Base-by-base conservation (phyloP, 2,888 invertebrate genomes). In the Neoaliturus tenellus region DNA sequence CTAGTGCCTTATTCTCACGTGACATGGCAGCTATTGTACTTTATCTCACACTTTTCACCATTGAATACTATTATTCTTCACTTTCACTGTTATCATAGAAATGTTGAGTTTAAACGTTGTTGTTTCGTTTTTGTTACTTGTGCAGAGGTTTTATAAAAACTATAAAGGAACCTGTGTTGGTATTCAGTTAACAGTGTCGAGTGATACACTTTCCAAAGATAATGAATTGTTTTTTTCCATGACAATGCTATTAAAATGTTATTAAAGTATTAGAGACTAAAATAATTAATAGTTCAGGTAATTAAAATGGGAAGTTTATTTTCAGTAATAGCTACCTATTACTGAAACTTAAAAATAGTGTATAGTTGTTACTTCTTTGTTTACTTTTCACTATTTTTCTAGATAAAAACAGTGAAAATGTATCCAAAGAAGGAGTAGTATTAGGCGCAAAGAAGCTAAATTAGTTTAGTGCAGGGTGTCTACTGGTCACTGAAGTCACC, bases 311-410 rank as follows among this genome's bases (percentile, higher is more conserved):
- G n/a, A n/a, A n/a, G n/a, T n/a, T n/a, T n/a, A n/a, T n/a, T n/a
- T n/a, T n/a, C n/a, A n/a, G n/a, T n/a, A n/a, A n/a, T n/a, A n/a
- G n/a, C n/a, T n/a, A n/a, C n/a, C n/a, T n/a, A n/a, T n/a, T n/a
- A n/a, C n/a, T n/a, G n/a, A n/a, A n/a, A n/a, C n/a, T n/a, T n/a
- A n/a, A n/a, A n/a, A n/a, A n/a, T n/a, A n/a, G n/a, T n/a, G n/a
- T n/a, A n/a, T n/a, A n/a, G n/a, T n/a, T n/a, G n/a, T 35, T 6
- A 35, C 48, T 3, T 12, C 55, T 55, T 55, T 6, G 1, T 14
- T 3, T 62, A 62, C 62, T 62, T 62, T 62, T 62, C 31, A 62
- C 62, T 62, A 62, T 62, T 62, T 62, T 62, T 62, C 62, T 14
- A 12, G 62, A 23, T 62, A 62, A 62, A 62, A 62, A 62, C 4